Evolutionary conservation across 2,113 vertebrate species (phyloP), one percentile per base, ranked within the genome.

Genomic region (Myiopsitta monachus): DNA sequence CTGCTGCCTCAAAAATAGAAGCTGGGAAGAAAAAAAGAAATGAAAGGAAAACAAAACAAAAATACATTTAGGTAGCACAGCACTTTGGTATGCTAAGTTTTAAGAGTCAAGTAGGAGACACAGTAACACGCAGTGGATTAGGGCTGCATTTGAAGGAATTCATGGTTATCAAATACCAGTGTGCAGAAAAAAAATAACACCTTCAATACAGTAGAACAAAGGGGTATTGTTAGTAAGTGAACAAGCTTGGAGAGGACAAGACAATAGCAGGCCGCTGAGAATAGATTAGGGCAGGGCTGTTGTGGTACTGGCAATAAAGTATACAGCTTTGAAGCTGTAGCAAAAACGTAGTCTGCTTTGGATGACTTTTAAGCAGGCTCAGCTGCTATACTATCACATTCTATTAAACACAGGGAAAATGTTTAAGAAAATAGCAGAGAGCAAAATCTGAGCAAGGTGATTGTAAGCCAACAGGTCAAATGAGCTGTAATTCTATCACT

Each of bases 301-400:
- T 94, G 97, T 87, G 97, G 98, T 98, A 98, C 98, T 97, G 98
- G 98, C 98, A 98, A 98, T 98, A 98, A 98, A 97, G 97, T 87
- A 74, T 47, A 84, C 97, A 96, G 98, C 98, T 97, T 97, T 96
- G 96, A 97, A 96, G 98, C 98, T 97, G 97, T 95, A 88, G 97
- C 91, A 83, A 97, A 98, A 97, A 97, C 19, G 21, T 95, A 83
- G 98, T 98, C 97, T 98, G 95, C 98, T 97, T 90, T 79, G 95
- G 97, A 92, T 96, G 88, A 94, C 57, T 95, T 96, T 96, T 81
- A 96, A 97, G 98, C 97, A 96, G 98, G 98, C 98, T 97, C 97
- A 98, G 99, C 98, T 99, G 99, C 99, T 99, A 98, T 97, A 97
- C 94, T 96, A 96, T 87, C 97, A 96, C 94, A 77, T 97, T 96